Evolutionary conservation across 1,140 invertebrate genomes (phyloP), one percentile per base, ranked within the genome.

Genomic region (Drosophila athabasca): DNA sequence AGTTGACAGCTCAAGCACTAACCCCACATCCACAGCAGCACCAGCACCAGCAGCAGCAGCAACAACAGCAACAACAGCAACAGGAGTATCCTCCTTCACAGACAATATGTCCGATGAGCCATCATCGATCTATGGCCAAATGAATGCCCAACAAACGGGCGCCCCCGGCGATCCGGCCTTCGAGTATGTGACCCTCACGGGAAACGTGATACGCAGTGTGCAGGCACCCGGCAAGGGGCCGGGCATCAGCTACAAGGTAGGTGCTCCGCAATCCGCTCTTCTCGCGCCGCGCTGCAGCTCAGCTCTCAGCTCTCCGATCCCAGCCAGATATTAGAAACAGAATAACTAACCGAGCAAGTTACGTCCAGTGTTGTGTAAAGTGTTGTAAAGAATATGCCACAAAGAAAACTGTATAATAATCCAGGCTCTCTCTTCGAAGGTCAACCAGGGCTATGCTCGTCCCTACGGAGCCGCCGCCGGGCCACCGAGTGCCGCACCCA

Each of bases 201-300:
- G 91, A 45, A 91, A 83, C 57, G 89, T 92, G 43, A 92, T 92
- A 53, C 87, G 90, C 55, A 92, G 91, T 54, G 91, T 92, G 55
- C 81, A 90, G 68, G 79, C 91, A 46, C 91, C 91, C 41, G 90
- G 91, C 67, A 92, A 92, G 72, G 91, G 91, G 39, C 61, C 61
- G 29, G 62, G 59, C 50, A 45, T 72, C 52, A 84, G 61, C 67
- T 92, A 92, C 66, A 88, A 85, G 90, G 91, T 92, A 89, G 17
- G 62, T 49, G 26, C 41, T 54, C 26, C 48, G 66, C 66, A 26
- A 26, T 69, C 66, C 66, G 66, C 64, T 69, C 65, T 41, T 65
- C 66, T 69, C 66, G 62, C 62, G 29, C 29, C 35, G 31, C 31
- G 41, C 62, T 54, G 48, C 71, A 74, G 62, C 50, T 54, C 54